Evolutionary conservation across 2,888 invertebrate genomes (phyloP).

Genomic region (Hypolimnas misippus): DNA sequence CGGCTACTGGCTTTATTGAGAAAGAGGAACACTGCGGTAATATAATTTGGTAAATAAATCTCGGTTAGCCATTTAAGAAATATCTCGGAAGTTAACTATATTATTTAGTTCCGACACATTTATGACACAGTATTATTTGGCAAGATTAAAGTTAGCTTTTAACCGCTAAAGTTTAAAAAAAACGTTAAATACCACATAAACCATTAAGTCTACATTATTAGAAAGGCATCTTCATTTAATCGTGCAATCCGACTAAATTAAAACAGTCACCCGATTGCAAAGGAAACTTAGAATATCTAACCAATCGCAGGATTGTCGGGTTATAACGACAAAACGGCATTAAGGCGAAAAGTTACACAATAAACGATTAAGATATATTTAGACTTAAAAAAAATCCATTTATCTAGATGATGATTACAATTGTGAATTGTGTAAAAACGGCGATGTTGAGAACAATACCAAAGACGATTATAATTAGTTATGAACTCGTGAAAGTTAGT

Average conservation of each 20-base stretch:
- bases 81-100: too few relatives aligned
- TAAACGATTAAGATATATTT: conserved; percentile 17
- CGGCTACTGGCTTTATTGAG: too few relatives aligned
- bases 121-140: too few relatives aligned
- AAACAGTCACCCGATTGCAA: not conserved
- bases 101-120: too few relatives aligned
- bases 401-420: conserved; percentile 18
- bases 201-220: conserved; percentile 6
- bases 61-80: too few relatives aligned
- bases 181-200: conserved; percentile 11
- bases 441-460: conserved; percentile 35
- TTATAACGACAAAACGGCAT: conserved; percentile 7
- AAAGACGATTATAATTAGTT: conserved; percentile 52
- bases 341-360: conserved; percentile 20
- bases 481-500: conserved; percentile 69
- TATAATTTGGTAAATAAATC: too few relatives aligned
- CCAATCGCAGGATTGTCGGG: not conserved
- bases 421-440: conserved; percentile 35
- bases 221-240: conserved; percentile 16
- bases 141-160: not conserved
- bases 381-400: conserved; percentile 18
- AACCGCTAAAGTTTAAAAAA: not conserved
- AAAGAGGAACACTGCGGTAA: too few relatives aligned
- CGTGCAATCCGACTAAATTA: conserved; percentile 11
- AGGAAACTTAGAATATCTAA: conserved; percentile 1